Evolutionary conservation across 2,888 invertebrate species (phyloP).

Genomic region (Candidula unifasciata): DNA sequence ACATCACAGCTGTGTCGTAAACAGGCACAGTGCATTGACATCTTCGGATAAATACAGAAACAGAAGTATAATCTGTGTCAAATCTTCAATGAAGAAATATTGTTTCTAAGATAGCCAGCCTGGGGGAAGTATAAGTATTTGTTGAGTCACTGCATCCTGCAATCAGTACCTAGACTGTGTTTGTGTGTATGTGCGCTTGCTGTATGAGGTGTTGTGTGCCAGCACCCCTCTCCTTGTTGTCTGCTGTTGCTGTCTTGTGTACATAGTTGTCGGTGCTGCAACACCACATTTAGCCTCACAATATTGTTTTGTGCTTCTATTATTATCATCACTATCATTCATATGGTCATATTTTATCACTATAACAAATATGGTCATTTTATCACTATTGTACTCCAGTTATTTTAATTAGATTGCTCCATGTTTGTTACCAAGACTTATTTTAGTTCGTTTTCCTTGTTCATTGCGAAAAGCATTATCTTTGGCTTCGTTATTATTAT

Average conservation of each 20-base stretch:
- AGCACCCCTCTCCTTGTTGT: too few relatives aligned
- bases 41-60: too few relatives aligned
- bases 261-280: constrained; percentile 14
- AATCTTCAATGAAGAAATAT: too few relatives aligned
- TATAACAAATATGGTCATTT: neutral
- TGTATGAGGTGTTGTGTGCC: too few relatives aligned
- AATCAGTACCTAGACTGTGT: too few relatives aligned
- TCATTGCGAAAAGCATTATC: constrained; percentile 16
- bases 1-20: too few relatives aligned
- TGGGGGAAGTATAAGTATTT: too few relatives aligned
- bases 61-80: too few relatives aligned
- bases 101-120: too few relatives aligned
- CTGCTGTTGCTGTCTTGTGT: neutral
- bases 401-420: neutral
- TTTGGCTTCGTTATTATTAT: constrained; percentile 17
- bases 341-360: constrained; percentile 1
- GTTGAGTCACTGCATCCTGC: too few relatives aligned
- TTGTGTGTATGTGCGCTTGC: too few relatives aligned
- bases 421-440: neutral
- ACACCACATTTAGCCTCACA: neutral
- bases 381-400: constrained; percentile 26
- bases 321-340: neutral
- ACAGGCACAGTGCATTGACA: too few relatives aligned
- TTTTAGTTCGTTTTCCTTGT: constrained; percentile 10
- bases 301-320: constrained; percentile 7